Conservation (phyloP, 2,113 vertebrate genomes). For the Actenoides hombroni region DNA sequence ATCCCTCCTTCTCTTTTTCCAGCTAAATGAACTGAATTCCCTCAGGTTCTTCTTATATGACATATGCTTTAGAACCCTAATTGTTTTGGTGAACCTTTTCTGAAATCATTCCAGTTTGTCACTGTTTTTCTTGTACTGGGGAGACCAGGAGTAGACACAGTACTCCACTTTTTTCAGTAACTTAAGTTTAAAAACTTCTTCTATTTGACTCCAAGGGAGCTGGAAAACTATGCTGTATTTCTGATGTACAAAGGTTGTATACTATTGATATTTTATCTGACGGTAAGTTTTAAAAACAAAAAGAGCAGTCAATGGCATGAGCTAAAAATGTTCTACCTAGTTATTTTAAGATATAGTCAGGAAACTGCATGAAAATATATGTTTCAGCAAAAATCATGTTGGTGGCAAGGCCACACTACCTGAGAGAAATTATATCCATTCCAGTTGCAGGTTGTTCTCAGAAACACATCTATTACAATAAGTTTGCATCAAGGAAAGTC, state of each 20-base stretch:
- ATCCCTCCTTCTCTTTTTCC: neutral
- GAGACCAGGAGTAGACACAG: neutral
- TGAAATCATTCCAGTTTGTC: neutral
- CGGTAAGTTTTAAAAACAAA: neutral
- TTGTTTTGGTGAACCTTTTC: neutral
- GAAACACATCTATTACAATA: neutral
- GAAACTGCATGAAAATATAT: neutral
- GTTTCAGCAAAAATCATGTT: neutral
- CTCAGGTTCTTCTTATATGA: neutral
- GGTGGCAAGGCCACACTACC: neutral
- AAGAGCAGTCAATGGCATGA: neutral
- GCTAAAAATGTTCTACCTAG: neutral
- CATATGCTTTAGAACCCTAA: neutral
- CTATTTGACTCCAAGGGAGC: neutral
- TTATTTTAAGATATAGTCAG: neutral
- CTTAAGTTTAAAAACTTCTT: neutral
- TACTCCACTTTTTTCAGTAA: neutral
- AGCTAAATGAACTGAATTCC: neutral
- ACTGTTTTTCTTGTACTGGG: neutral
- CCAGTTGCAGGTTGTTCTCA: neutral
- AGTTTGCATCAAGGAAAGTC: neutral
- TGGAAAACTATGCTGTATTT: neutral
- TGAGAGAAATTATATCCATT: neutral
- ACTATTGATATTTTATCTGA: neutral
- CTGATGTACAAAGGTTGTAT: neutral